Percentiles rank a stretch among this genome's conserved stretches.
These are phyloP conservation scores for Hippotragus niger DNA, from an alignment of 2,113 vertebrate species.

Conservation along the genomic window DNA sequence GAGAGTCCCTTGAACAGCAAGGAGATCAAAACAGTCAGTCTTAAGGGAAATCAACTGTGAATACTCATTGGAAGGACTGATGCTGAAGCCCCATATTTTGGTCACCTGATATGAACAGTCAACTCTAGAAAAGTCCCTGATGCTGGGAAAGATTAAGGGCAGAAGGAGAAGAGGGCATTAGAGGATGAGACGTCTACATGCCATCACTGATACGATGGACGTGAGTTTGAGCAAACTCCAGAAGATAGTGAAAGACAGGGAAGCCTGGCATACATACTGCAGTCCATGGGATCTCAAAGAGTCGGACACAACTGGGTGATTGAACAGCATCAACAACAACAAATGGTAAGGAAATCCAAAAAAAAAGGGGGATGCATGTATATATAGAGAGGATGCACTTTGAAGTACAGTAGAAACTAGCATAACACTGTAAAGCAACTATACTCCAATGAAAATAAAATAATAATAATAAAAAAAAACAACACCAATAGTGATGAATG, in stretches of 20 bases:
- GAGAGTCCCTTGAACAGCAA: not conserved
- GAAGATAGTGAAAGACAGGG: not conserved
- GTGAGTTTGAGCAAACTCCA: fast-evolving
- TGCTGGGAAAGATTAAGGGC: not conserved
- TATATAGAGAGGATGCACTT: not conserved
- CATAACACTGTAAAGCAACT: not conserved
- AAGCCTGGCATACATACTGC: not conserved
- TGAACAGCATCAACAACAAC: not conserved
- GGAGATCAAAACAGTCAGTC: not conserved
- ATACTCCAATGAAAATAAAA: not conserved
- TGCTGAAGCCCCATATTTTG: not conserved
- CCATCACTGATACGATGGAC: not conserved
- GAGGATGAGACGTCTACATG: not conserved
- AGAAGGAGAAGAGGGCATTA: not conserved
- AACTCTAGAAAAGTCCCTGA: not conserved
- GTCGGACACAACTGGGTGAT: not conserved
- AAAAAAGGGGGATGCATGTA: not conserved
- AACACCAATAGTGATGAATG: not conserved
- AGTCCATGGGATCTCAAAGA: not conserved
- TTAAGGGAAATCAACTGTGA: not conserved
- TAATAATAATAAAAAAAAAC: not conserved
- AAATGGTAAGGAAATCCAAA: not conserved
- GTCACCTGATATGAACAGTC: not conserved
- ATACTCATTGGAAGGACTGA: not conserved
- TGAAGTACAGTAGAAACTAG: not conserved